Conservation (phyloP, 2,797 vertebrate genomes). For the Pempheris klunzingeri region DNA sequence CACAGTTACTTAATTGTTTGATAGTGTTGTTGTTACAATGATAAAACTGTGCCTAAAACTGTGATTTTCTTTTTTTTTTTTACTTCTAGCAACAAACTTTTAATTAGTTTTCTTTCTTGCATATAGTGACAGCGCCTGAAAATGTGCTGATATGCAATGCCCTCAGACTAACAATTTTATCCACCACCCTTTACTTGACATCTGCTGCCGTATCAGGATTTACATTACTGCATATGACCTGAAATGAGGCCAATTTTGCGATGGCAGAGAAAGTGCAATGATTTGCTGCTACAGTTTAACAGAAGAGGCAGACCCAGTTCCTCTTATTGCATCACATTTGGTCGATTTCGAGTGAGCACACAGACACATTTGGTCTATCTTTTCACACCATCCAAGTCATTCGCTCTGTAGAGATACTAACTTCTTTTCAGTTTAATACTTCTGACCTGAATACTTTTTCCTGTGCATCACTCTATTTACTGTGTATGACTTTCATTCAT, state of each 20-base stretch:
- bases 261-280: conserved; percentile 21
- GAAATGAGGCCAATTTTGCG: conserved; percentile 58
- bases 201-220: conserved; percentile 70
- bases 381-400: conserved; percentile 45
- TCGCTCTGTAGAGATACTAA: conserved; percentile 50
- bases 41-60: conserved; percentile 35
- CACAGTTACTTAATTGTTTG: conserved; percentile 42
- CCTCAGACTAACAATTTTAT: conserved; percentile 68
- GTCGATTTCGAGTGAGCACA: conserved; percentile 6
- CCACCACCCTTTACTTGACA: conserved; percentile 64
- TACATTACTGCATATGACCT: conserved; percentile 66
- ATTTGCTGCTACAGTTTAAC: conserved; percentile 45
- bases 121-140: conserved; percentile 58
- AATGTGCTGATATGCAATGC: conserved; percentile 73
- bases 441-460: conserved; percentile 55
- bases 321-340: conserved; percentile 25
- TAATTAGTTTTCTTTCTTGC: conserved; percentile 72
- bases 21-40: conserved; percentile 37
- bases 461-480: conserved; percentile 61
- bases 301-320: conserved; percentile 25
- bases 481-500: conserved; percentile 62
- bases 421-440: conserved; percentile 49
- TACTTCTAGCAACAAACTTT: conserved; percentile 61
- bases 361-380: conserved; percentile 38
- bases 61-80: conserved; percentile 2